These are phyloP conservation scores for Umimayanthus kanabou DNA, from an alignment of 92 coral and sea anemone genomes.

Conservation along the genomic window DNA sequence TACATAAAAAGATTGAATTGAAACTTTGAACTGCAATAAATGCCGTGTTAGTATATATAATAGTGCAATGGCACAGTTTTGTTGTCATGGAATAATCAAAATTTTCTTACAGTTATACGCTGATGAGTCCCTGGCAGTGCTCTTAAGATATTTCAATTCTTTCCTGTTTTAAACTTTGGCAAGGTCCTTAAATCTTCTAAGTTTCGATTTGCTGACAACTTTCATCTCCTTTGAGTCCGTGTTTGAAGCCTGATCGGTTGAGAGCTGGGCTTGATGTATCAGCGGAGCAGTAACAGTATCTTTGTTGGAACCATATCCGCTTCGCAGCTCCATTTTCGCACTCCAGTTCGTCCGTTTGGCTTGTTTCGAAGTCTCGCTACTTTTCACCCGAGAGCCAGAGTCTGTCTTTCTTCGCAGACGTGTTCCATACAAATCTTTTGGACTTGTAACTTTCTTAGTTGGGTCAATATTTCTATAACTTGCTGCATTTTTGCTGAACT, in stretches of 20 bases:
- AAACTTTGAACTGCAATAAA: no score
- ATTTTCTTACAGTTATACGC: background rate
- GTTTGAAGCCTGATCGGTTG: background rate
- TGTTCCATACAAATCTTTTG: conserved; percentile 12
- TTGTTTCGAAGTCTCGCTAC: background rate
- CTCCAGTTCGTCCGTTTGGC: background rate
- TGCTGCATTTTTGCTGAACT: background rate
- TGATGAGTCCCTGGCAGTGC: background rate
- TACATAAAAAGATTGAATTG: no score
- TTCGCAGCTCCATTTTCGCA: conserved; percentile 26
- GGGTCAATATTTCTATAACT: background rate
- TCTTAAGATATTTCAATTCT: conserved; percentile 5
- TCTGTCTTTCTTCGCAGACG: background rate
- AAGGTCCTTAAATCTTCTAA: conserved; percentile 14
- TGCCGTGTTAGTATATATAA: no score
- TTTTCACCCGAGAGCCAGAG: background rate
- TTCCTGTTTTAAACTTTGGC: conserved; percentile 4
- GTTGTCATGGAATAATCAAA: no score
- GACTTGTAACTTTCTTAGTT: background rate
- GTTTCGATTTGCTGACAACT: background rate
- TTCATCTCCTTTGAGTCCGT: background rate
- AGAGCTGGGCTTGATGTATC: background rate
- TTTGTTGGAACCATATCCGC: conserved; percentile 22
- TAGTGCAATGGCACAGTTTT: no score
- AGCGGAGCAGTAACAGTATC: conserved; percentile 3